Base-by-base conservation (phyloP, 2,797 vertebrate genomes). In the Eidolon dupreanum region DNA sequence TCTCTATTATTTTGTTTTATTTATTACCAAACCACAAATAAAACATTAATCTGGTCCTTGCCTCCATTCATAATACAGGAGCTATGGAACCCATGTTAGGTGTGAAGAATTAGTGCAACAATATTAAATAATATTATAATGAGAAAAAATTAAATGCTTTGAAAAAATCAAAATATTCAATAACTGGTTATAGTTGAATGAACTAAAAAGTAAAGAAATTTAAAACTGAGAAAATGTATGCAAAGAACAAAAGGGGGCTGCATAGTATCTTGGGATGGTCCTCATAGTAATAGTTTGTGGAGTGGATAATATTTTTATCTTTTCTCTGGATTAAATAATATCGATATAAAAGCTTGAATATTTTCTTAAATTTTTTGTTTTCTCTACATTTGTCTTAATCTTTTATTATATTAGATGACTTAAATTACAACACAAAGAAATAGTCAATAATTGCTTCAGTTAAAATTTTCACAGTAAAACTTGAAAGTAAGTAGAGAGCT, bases 1-100 rank as follows among this genome's bases (percentile, higher is more conserved):
- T 98, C 55, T 96, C 43, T 90, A 3, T 65, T n/a, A 9, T 97
- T 95, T 96, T 74, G 26, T 98, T 97, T 95, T 94, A 77, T 97
- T 95, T 94, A 77, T 96, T 96, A 97, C 63, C 26, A 89, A 98
- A 79, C 16, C 15, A 65, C 31, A 97, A 96, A 96, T 20, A 49
- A 94, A 96, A 95, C 5, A 68, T 8, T 82, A 22, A 87, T 11
- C 26, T 93, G 85, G 46, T 2, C 88, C 55, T 95, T 88, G 87
- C 68, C 36, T 87, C 36, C 51, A 59, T 74, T 97, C 19, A 68
- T 61, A 16, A 20, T 2, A 12, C 26, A 93, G 53, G 22, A 96
- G 3, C 0, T 96, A 41, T 36, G 97, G 95, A 75, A 41, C 68
- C 46, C 19, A 73, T 96, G 91, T 95, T 81, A 94, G n/a, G 6